Percentiles rank a stretch among this genome's conserved stretches.
Evolutionary conservation across 2,797 vertebrate genomes (phyloP).

Genomic region (Pagetopsis macropterus): DNA sequence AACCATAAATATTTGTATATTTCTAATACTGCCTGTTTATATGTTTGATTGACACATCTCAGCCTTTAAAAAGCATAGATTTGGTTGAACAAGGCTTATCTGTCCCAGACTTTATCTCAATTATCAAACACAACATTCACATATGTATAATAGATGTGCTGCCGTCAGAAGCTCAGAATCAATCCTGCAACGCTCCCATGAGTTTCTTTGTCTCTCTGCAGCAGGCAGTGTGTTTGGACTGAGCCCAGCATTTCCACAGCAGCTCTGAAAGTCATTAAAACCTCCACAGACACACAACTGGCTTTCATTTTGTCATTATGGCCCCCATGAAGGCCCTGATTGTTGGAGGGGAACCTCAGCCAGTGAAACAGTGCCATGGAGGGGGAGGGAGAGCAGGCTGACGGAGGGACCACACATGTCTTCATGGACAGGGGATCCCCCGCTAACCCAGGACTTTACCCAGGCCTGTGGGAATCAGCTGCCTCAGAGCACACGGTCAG

Average conservation of each 20-base stretch:
- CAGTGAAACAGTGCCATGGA: constrained; percentile 57
- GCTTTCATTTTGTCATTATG: constrained; percentile 75
- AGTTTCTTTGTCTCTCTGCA: constrained; percentile 50
- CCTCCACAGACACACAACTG: constrained; percentile 73
- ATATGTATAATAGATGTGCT: not conserved
- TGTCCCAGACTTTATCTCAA: not conserved
- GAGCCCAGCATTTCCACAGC: constrained; percentile 63
- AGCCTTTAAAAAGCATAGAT: not conserved
- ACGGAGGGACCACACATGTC: constrained; percentile 68
- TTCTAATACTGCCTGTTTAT: not conserved
- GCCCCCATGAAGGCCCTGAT: constrained; percentile 73
- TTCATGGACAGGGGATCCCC: constrained; percentile 62
- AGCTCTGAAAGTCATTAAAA: constrained; percentile 78
- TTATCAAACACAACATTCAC: constrained; percentile 1
- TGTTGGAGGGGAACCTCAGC: constrained; percentile 64
- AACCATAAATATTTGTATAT: not conserved
- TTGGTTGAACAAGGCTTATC: not conserved
- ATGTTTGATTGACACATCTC: not conserved
- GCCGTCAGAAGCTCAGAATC: constrained; percentile 9
- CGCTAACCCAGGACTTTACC: constrained; percentile 38
- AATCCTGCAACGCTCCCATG: constrained; percentile 17
- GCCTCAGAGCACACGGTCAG: constrained; percentile 17
- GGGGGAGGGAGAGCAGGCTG: constrained; percentile 62
- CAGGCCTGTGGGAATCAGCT: constrained; percentile 54
- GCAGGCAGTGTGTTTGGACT: constrained; percentile 55